Evolutionary conservation across 1,140 invertebrate genomes (phyloP), one percentile per base, ranked within the genome.

Genomic region (Aphidius gifuensis): DNA sequence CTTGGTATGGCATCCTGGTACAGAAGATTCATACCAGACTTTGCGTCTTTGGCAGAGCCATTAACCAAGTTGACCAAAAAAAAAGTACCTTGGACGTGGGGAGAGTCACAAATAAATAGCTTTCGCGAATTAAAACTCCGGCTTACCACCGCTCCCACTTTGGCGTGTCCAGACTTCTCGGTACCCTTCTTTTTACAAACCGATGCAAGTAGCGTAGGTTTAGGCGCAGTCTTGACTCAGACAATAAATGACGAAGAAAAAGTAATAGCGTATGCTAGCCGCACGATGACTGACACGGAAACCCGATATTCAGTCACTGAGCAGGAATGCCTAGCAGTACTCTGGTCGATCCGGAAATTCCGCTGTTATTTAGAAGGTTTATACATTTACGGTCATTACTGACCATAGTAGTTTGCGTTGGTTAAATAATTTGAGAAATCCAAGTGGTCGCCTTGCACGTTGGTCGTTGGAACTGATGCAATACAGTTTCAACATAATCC

Each of bases 371-470:
- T 83, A 11, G 61, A 72, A 57, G 74, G 73, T 39, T n/a, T 64
- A 64, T 16, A 64, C 71, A n/a, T 81, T 83, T 57, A 73, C 50
- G 3, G 68, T 81, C 5, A 44, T 73, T 11, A 81, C 78, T 3
- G 80, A 83, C 59, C 78, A 82, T 56, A 60, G 68, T n/a, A 60
- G 74, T 5, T 62, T 82, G 4, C 67, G 66, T 48, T 83, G 75
- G 71, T 63, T 83, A 9, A 59, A 72, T n/a, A 57, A 68, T 5
- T 63, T 76, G 0, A 76, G 77, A 54, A 68, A 75, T 51, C 73
- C 60, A 42, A 45, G 54, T 7, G 65, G 64, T 40, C 54, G 66
- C 32, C 48, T 65, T n/a, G 64, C 60, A 21, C 40, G 59, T 9
- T 60, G 59, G 59, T 42, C 58, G 16, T 1, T 68, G 38, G 43